Evolutionary conservation across 2,797 vertebrate genomes (phyloP).

Genomic region (Bryconaethiops microstoma): DNA sequence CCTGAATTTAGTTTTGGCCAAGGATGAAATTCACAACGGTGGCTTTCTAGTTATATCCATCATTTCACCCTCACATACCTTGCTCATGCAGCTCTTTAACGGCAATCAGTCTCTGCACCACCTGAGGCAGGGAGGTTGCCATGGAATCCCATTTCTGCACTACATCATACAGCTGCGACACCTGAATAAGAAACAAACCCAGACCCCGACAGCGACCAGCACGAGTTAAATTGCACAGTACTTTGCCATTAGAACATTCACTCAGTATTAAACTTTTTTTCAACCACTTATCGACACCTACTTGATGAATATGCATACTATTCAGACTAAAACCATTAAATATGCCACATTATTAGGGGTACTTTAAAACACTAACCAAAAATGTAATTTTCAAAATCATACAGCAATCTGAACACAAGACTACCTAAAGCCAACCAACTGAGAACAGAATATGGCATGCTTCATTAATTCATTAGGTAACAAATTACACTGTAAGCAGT

Average conservation of each 20-base stretch:
- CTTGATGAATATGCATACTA: too few species aligned
- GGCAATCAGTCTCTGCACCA: conserved; percentile 88
- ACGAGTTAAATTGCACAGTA: neutral
- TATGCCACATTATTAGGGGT: neutral
- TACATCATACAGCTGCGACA: conserved; percentile 87
- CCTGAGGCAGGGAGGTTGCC: conserved; percentile 86
- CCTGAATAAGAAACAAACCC: conserved; percentile 69
- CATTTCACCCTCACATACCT: conserved; percentile 71
- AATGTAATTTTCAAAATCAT: neutral
- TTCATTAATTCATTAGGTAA: neutral
- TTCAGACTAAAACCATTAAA: neutral
- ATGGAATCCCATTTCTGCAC: conserved; percentile 91
- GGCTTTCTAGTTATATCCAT: too few species aligned
- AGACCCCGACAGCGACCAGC: neutral
- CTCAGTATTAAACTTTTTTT: neutral
- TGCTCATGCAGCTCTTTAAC: conserved; percentile 93
- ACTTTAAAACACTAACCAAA: neutral
- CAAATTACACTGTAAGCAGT: neutral
- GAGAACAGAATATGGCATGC: neutral
- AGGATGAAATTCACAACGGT: too few species aligned
- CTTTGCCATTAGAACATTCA: neutral
- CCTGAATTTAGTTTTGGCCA: too few species aligned
- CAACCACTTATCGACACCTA: neutral
- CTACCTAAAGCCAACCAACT: neutral
- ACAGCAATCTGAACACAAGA: neutral